phyloP scores from a whole-genome alignment of 1,140 invertebrate genomes.

The Nephotettix cincticeps region DNA sequence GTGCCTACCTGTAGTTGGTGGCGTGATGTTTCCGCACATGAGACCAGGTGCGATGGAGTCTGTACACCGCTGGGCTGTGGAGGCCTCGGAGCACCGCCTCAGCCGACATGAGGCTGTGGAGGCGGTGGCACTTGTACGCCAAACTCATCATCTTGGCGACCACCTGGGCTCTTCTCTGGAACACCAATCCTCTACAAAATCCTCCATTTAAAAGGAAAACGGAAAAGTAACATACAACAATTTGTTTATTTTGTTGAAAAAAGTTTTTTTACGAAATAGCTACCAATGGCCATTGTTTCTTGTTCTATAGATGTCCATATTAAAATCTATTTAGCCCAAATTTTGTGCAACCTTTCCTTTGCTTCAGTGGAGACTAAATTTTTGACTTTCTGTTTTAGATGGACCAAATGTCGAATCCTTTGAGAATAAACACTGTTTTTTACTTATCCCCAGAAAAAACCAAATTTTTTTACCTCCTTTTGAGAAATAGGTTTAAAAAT shows the following conservation, averaged over 20 bases:
- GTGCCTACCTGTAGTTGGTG: constrained; percentile 51
- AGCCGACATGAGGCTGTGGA: constrained; percentile 57
- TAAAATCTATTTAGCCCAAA: too few relatives aligned
- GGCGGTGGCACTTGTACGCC: constrained; percentile 52
- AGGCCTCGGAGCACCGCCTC: constrained; percentile 54
- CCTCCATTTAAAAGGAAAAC: neutral
- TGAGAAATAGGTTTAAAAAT: too few relatives aligned
- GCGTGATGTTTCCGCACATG: constrained; percentile 53
- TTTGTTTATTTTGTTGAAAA: neutral
- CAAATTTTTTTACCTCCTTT: too few relatives aligned
- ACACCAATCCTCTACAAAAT: constrained; percentile 37
- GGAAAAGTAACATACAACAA: neutral
- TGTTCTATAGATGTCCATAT: too few relatives aligned
- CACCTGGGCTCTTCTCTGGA: constrained; percentile 51
- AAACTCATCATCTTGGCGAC: constrained; percentile 54
- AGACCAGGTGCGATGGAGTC: constrained; percentile 52
- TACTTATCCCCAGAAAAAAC: too few relatives aligned
- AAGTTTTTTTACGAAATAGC: neutral
- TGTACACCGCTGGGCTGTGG: constrained; percentile 54
- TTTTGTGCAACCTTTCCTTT: too few relatives aligned
- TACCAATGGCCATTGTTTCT: too few relatives aligned
- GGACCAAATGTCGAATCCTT: too few relatives aligned
- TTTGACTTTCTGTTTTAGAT: too few relatives aligned
- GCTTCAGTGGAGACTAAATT: too few relatives aligned
- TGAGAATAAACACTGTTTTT: too few relatives aligned